These are phyloP conservation scores for Apamea sordens DNA, from an alignment of 2,888 invertebrate genomes.

Conservation along the genomic window DNA sequence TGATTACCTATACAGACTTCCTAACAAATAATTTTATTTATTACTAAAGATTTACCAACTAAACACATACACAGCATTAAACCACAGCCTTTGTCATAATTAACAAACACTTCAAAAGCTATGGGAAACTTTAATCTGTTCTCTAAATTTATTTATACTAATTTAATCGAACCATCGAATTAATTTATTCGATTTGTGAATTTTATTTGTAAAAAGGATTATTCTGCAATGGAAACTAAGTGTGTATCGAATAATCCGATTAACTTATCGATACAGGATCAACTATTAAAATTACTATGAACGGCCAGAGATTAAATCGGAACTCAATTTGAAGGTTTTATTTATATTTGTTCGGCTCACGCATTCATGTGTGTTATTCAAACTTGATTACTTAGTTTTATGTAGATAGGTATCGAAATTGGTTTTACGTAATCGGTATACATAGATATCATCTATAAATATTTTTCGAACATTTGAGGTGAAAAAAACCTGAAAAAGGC, in stretches of 20 bases:
- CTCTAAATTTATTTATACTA: neutral
- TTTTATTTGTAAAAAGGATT: conserved; percentile 43
- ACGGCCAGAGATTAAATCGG: conserved; percentile 49
- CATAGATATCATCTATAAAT: neutral
- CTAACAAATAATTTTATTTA: neutral
- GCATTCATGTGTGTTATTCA: conserved; percentile 39
- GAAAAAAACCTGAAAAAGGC: too few species aligned
- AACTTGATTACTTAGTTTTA: conserved; percentile 36
- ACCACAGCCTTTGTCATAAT: neutral
- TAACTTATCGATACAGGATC: conserved; percentile 59
- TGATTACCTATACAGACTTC: neutral
- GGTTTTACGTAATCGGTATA: neutral
- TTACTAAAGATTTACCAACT: neutral
- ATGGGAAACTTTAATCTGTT: neutral
- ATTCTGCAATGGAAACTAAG: conserved; percentile 54
- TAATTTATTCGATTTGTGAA: conserved; percentile 48
- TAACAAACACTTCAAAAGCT: neutral
- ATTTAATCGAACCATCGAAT: conserved; percentile 9
- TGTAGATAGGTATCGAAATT: neutral
- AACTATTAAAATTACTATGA: conserved; percentile 56
- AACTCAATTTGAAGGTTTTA: conserved; percentile 54
- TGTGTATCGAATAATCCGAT: conserved; percentile 58
- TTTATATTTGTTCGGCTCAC: conserved; percentile 30
- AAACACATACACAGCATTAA: neutral
- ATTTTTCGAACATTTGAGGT: neutral